phyloP scores from a whole-genome alignment of 2,113 vertebrate genomes.

The Myotis brandtii region DNA sequence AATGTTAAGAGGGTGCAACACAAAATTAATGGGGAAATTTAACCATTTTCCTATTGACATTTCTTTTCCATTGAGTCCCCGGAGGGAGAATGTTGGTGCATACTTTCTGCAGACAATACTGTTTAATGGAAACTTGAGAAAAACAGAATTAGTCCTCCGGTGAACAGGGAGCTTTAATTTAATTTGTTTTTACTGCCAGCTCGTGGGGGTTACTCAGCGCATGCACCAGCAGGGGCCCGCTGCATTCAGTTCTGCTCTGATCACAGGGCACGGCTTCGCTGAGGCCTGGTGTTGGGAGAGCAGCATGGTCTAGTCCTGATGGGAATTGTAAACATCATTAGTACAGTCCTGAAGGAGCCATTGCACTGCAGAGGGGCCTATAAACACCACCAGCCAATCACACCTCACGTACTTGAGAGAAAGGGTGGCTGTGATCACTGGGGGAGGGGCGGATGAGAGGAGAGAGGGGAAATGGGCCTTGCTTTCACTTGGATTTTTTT shows the following conservation, averaged over 20 bases:
- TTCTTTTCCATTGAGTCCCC: conserved; percentile 71
- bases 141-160: conserved; percentile 84
- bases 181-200: conserved; percentile 86
- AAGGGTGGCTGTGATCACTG: background rate
- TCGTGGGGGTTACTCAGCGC: conserved; percentile 60
- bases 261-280: conserved; percentile 78
- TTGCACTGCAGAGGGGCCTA: conserved; percentile 69
- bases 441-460: background rate
- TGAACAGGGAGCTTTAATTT: conserved; percentile 85
- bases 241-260: conserved; percentile 75
- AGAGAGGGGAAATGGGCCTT: no score
- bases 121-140: conserved; percentile 87
- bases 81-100: conserved; percentile 27
- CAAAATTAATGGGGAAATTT: conserved; percentile 84
- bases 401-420: background rate
- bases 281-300: conserved; percentile 34
- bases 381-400: conserved; percentile 66
- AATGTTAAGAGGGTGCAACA: conserved; percentile 66
- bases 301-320: conserved; percentile 56
- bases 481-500: conserved; percentile 1
- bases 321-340: conserved; percentile 81
- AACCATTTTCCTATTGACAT: conserved; percentile 83
- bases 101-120: conserved; percentile 82
- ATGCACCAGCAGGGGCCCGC: conserved; percentile 74
- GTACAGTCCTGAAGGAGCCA: conserved; percentile 81